Percentiles rank a stretch among this genome's conserved stretches.
Evolutionary conservation across 2,888 invertebrate genomes (phyloP).

Genomic region (Pyrgus malvae): DNA sequence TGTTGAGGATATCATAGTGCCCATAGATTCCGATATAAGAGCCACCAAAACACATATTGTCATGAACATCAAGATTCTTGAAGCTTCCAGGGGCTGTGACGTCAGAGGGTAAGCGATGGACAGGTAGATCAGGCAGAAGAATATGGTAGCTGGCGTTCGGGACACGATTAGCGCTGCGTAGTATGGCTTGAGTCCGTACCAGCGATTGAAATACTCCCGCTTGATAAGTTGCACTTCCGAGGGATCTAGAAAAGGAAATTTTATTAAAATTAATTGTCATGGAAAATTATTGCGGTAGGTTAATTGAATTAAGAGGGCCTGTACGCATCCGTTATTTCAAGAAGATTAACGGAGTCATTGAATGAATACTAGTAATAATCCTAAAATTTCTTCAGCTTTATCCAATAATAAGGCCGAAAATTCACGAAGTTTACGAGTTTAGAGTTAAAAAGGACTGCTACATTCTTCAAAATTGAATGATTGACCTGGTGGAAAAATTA

Average conservation of each 20-base stretch:
- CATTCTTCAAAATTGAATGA: no score
- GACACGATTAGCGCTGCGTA: constrained; percentile 88
- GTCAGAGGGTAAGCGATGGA: constrained; percentile 87
- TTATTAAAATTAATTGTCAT: not conserved
- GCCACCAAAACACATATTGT: constrained; percentile 86
- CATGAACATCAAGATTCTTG: constrained; percentile 86
- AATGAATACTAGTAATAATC: no score
- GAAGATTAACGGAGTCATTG: no score
- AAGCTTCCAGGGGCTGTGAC: constrained; percentile 87
- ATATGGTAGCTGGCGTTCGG: constrained; percentile 86
- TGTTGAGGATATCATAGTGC: constrained; percentile 87
- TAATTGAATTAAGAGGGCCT: no score
- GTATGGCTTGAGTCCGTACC: constrained; percentile 91
- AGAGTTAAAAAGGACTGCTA: no score
- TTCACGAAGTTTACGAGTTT: no score
- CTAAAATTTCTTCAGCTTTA: no score
- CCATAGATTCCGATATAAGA: constrained; percentile 90
- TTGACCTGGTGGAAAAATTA: no score
- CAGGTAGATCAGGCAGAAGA: constrained; percentile 86
- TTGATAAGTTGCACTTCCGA: constrained; percentile 89
- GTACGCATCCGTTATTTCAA: no score
- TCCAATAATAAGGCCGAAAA: no score
- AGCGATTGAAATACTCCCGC: constrained; percentile 91
- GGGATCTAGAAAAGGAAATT: constrained; percentile 84
- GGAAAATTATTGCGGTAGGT: no score